A percentile compares a stretch with the other conserved stretches of the same genome.
Conservation (phyloP, 2,113 vertebrate species). For the Vireo altiloquus region DNA sequence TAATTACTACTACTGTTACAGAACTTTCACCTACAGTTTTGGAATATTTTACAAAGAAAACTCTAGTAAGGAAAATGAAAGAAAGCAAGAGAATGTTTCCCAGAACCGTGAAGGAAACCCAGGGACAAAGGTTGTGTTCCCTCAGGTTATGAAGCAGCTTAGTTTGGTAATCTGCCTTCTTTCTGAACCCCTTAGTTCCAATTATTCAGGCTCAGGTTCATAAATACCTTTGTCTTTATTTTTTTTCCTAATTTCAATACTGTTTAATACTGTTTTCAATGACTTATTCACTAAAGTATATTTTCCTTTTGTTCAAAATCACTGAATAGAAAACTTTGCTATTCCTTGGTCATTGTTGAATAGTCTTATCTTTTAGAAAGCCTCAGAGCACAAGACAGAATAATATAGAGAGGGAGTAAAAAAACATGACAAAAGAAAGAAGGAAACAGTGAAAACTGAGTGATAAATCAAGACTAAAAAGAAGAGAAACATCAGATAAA, state of each 20-base stretch:
- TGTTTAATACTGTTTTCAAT: background rate
- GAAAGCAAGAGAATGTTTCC: background rate
- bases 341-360: background rate
- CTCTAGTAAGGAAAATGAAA: background rate
- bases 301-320: background rate
- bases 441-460: background rate
- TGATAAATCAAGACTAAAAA: background rate
- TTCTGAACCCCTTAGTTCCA: background rate
- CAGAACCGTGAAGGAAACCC: background rate
- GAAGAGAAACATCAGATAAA: background rate
- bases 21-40: background rate
- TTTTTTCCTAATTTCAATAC: background rate
- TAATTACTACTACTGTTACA: background rate
- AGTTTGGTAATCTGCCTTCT: background rate
- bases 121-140: background rate
- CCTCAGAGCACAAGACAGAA: background rate
- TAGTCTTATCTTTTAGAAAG: background rate
- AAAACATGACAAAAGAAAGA: background rate
- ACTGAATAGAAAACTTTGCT: background rate
- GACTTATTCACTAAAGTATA: background rate
- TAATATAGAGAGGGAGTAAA: too few species aligned
- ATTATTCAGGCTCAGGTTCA: background rate
- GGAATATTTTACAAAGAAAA: background rate
- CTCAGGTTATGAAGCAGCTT: background rate
- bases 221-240: accelerated